These are phyloP conservation scores for Panorpa germanica DNA, from an alignment of 2,888 invertebrate species.

Conservation along the genomic window DNA sequence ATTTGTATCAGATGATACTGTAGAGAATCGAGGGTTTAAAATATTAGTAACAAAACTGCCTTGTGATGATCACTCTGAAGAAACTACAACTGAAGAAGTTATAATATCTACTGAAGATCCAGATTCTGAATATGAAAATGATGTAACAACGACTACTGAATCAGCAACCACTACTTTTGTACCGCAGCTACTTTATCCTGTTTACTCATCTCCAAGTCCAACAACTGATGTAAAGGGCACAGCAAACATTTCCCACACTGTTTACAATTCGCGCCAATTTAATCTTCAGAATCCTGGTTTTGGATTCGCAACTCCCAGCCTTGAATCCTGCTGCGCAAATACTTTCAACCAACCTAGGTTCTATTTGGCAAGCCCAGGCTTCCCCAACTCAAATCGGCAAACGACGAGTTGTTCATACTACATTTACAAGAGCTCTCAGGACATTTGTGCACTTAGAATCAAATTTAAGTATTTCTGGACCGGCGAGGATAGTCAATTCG, in stretches of 20 bases:
- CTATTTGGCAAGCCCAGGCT: constrained; percentile 33
- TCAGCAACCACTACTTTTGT: too few species aligned
- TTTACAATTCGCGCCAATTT: too few species aligned
- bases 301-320: too few species aligned
- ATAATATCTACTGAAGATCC: neutral
- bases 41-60: constrained; percentile 29
- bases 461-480: constrained; percentile 33
- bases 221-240: neutral
- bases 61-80: constrained; percentile 16
- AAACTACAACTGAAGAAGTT: constrained; percentile 5
- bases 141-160: too few species aligned
- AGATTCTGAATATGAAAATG: constrained; percentile 3
- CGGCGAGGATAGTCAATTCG: constrained; percentile 19
- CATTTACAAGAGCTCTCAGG: constrained; percentile 26
- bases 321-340: constrained; percentile 26
- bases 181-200: constrained; percentile 3
- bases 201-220: constrained; percentile 6
- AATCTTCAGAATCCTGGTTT: too few species aligned
- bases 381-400: constrained; percentile 25
- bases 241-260: too few species aligned
- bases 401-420: constrained; percentile 29
- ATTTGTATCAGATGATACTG: constrained; percentile 24
- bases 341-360: constrained; percentile 26
- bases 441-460: constrained; percentile 30
- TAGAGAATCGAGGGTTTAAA: constrained; percentile 25